Evolutionary conservation across 2,888 invertebrate species (phyloP).

Genomic region (Leucophenga maculata): DNA sequence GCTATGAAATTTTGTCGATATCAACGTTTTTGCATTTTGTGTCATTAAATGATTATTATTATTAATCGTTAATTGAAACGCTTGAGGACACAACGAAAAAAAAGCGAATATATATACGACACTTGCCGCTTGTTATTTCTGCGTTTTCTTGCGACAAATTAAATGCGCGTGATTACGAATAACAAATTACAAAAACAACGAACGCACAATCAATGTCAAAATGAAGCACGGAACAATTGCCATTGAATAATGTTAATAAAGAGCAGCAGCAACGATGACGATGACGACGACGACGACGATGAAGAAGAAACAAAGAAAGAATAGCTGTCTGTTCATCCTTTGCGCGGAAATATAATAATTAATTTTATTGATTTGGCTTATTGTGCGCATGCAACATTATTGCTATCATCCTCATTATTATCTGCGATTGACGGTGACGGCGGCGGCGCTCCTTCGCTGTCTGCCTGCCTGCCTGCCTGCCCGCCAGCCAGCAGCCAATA

Average conservation of each 20-base stretch:
- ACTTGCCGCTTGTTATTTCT: too few species aligned
- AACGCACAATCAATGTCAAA: neutral
- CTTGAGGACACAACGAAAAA: conserved; percentile 8
- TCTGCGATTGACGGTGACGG: neutral
- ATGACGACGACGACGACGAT: neutral
- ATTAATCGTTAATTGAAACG: conserved; percentile 23
- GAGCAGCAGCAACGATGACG: neutral
- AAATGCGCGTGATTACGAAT: conserved; percentile 24
- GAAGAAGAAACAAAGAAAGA: neutral
- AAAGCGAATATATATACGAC: too few species aligned
- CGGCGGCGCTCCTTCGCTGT: neutral
- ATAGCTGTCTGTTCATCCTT: neutral
- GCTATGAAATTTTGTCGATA: too few species aligned
- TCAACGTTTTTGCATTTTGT: neutral
- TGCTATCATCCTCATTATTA: conserved; percentile 1
- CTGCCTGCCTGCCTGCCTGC: neutral
- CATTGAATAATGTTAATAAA: neutral
- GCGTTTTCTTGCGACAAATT: conserved; percentile 11
- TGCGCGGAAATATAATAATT: conserved; percentile 55
- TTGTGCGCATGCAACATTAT: conserved; percentile 1
- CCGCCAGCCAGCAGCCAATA: neutral
- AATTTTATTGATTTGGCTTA: conserved; percentile 54
- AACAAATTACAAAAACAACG: conserved; percentile 21
- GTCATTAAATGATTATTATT: conserved; percentile 17
- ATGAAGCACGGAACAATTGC: neutral